Evolutionary conservation across 2,113 vertebrate species (phyloP).

Genomic region (Dascyllus trimaculatus): DNA sequence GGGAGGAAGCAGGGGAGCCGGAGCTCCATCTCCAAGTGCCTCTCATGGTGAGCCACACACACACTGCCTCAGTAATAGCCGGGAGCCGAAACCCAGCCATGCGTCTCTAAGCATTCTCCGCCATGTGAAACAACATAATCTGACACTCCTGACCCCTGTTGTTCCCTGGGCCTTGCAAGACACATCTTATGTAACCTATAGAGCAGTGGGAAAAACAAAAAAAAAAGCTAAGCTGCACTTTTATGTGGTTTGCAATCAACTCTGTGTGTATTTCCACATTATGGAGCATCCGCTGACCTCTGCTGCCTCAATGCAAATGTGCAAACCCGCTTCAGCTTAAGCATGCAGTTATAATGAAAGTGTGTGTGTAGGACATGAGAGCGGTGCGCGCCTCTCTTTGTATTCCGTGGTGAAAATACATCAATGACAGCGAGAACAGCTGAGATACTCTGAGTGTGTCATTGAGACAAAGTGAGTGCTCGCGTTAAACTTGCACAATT

Average conservation of each 20-base stretch:
- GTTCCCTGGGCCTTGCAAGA: constrained; percentile 57
- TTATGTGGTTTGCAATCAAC: constrained; percentile 49
- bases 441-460: constrained; percentile 10
- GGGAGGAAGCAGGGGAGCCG: constrained; percentile 54
- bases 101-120: constrained; percentile 70
- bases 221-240: constrained; percentile 45
- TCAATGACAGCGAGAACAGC: constrained; percentile 1
- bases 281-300: constrained; percentile 34
- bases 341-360: neutral
- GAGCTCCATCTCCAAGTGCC: constrained; percentile 63
- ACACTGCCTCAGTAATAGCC: constrained; percentile 55
- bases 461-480: constrained; percentile 8
- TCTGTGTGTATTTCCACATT: constrained; percentile 46
- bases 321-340: neutral
- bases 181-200: constrained; percentile 71
- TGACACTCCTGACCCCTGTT: constrained; percentile 74
- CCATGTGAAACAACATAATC: constrained; percentile 74
- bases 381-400: neutral
- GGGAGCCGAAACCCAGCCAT: constrained; percentile 71
- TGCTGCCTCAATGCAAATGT: constrained; percentile 47
- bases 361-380: neutral
- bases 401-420: neutral
- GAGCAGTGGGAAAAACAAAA: neutral
- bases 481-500: constrained; percentile 13
- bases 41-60: constrained; percentile 54